Base-by-base conservation (phyloP, 37 sponge, comb jelly and placozoan genomes). In the Diacarnus erythraeanus region DNA sequence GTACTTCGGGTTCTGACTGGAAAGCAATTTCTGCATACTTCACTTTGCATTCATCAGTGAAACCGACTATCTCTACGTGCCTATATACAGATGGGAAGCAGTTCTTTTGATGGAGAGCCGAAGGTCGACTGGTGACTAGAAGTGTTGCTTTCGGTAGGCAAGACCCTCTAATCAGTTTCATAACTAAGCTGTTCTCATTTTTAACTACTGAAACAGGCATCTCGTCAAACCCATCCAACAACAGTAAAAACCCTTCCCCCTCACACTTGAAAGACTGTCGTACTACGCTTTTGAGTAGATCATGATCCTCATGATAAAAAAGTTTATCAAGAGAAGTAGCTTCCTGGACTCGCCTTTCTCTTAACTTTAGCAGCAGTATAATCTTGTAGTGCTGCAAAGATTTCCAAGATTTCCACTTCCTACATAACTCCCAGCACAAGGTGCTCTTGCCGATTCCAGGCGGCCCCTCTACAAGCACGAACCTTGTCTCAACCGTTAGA, bases 161-260 rank as follows among this genome's bases (percentile, higher is more conserved):
- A 0, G 2, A 2, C 22, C 83, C 83, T 25, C n/a, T 15, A 1
- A 82, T 63, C 1, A 82, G 33, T 35, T 37, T n/a, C 31, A 42
- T 42, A 25, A 74, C 23, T 12, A 82, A 47, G 10, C 51, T 6
- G 6, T 47, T 12, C 12, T 47, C 51, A 47, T 47, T 12, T 15
- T 47, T 6, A 6, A 47, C 51, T 12, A 47, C 51, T 15, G 51
- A 47, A n/a, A n/a, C n/a, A 47, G 51, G 51, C 51, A 82, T 38
- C 36, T 82, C 83, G 44, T 82, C 83, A 59, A 74, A 74, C 35
- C 83, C 83, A 43, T 82, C 83, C 23, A 82, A 54, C 12, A 82
- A 42, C 3, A 82, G 38, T 33, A 82, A 44, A 4, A 72, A 18
- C 10, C 56, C 56, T 10, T 58, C 31, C 30, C 83, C 83, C 33